phyloP scores from a whole-genome alignment of 2,888 invertebrate genomes.

The Diarsia rubi region DNA sequence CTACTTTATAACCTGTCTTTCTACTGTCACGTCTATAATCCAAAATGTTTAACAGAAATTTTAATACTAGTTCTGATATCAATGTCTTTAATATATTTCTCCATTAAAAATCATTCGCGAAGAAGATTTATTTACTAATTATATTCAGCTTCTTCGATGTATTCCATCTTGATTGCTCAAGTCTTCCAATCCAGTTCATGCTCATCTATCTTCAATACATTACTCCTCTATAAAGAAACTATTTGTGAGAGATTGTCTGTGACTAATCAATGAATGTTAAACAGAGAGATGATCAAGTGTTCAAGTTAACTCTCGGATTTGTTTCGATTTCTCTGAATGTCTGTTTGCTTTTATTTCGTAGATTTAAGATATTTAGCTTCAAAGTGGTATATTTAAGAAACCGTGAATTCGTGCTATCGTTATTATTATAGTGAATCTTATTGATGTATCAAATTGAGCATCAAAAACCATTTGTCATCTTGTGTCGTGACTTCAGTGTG shows the following conservation, averaged over 20 bases:
- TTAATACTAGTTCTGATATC: conserved; percentile 24
- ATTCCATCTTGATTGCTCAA: conserved; percentile 77
- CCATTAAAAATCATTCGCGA: conserved; percentile 51
- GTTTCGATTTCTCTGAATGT: conserved; percentile 67
- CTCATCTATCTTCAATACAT: conserved; percentile 73
- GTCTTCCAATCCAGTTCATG: conserved; percentile 84
- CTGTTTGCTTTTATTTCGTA: conserved; percentile 76
- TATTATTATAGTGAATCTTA: conserved; percentile 65
- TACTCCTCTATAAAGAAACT: conserved; percentile 46
- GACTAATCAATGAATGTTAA: conserved; percentile 68
- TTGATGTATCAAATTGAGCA: conserved; percentile 69
- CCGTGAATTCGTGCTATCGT: conserved; percentile 79
- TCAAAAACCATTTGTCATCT: conserved; percentile 15
- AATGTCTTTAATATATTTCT: conserved; percentile 66
- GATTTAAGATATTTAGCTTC: conserved; percentile 77
- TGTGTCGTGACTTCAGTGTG: conserved; percentile 27
- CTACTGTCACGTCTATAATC: conserved; percentile 1
- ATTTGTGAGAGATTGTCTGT: conserved; percentile 68
- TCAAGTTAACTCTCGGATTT: conserved; percentile 75
- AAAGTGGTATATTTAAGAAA: conserved; percentile 71
- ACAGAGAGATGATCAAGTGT: conserved; percentile 75
- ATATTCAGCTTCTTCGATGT: conserved; percentile 66
- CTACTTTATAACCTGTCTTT: conserved; percentile 20
- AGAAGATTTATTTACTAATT: conserved; percentile 63
- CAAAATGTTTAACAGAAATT: not conserved